phyloP scores from a whole-genome alignment of 2,797 vertebrate genomes.

The Melanotaenia boesemani region DNA sequence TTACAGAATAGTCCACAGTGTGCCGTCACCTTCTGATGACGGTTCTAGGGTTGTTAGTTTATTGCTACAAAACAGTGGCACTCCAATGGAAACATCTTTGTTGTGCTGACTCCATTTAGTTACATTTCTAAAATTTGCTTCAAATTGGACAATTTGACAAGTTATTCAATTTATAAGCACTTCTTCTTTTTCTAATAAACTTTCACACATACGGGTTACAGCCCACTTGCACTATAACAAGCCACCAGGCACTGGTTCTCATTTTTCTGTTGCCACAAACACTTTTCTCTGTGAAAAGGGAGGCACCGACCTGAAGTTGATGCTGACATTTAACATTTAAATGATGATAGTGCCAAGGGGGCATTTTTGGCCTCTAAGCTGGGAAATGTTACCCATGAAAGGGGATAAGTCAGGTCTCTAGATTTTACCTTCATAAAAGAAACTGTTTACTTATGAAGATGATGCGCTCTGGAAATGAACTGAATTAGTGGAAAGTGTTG shows the following conservation, averaged over 20 bases:
- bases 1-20: neutral
- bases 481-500: constrained; percentile 75
- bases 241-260: neutral
- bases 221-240: neutral
- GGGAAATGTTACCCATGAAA: constrained; percentile 70
- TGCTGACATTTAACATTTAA: constrained; percentile 58
- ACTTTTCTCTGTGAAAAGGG: constrained; percentile 32
- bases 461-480: constrained; percentile 60
- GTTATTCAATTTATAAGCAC: neutral
- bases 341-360: constrained; percentile 44
- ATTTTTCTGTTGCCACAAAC: constrained; percentile 26
- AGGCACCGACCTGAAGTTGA: constrained; percentile 38
- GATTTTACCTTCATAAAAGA: constrained; percentile 52
- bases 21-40: neutral
- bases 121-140: neutral
- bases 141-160: neutral
- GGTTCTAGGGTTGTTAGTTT: neutral
- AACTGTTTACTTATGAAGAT: constrained; percentile 63
- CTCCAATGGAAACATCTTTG: neutral
- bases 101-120: neutral
- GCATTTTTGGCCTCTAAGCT: constrained; percentile 51
- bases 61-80: neutral
- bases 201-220: neutral
- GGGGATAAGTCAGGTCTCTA: constrained; percentile 46
- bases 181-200: constrained; percentile 16